These are phyloP conservation scores for Lepus oiostolus DNA, from an alignment of 2,797 vertebrate species.

Conservation along the genomic window DNA sequence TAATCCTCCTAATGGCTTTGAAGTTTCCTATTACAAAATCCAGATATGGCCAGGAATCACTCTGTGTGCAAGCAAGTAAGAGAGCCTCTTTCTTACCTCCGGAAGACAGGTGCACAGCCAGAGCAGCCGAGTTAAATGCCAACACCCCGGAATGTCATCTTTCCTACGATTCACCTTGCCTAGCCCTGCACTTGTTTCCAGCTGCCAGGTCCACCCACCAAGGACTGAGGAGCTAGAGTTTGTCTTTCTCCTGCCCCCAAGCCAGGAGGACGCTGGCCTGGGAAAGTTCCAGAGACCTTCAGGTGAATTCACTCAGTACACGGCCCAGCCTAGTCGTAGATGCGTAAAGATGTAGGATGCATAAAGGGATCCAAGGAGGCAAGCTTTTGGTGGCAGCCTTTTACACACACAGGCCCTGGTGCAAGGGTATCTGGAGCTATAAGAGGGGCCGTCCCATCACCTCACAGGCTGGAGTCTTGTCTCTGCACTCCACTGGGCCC, in stretches of 20 bases:
- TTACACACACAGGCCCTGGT: not conserved
- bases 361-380: not conserved
- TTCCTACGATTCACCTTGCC: not conserved
- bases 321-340: not conserved
- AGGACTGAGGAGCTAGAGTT: not conserved
- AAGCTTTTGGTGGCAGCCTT: not conserved
- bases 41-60: not conserved
- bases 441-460: not conserved
- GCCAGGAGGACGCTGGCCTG: not conserved
- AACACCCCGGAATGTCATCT: not conserved
- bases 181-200: not conserved
- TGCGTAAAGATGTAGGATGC: not conserved
- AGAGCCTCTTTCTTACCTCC: not conserved
- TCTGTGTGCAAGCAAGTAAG: not conserved
- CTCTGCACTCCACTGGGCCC: too few relatives aligned
- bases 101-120: not conserved
- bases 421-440: not conserved
- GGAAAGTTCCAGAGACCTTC: not conserved
- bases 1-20: slow-evolving; percentile 10
- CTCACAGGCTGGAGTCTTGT: not conserved
- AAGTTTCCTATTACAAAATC: not conserved
- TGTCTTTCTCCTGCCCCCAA: not conserved
- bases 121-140: not conserved
- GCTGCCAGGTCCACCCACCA: not conserved
- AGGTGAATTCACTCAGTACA: not conserved